These are phyloP conservation scores for Antrozous pallidus DNA, from an alignment of 2,797 vertebrate species.

Conservation along the genomic window DNA sequence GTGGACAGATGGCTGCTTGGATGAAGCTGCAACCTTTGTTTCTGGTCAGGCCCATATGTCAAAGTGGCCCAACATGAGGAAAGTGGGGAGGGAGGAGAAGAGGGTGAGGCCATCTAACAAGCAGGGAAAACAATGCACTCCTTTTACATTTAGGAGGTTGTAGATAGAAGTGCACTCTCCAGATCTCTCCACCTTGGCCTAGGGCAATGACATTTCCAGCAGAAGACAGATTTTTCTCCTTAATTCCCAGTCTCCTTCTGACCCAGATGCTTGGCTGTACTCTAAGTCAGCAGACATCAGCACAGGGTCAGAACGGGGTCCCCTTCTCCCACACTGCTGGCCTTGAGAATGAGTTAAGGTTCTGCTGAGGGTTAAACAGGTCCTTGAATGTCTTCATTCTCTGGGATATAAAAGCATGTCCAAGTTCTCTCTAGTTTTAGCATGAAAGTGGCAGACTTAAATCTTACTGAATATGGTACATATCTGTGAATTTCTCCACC, in stretches of 20 bases:
- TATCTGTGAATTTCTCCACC: conserved; percentile 16
- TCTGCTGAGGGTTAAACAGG: not conserved
- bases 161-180: not conserved
- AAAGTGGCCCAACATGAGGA: conserved; percentile 1
- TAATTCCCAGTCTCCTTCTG: not conserved
- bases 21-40: conserved; percentile 59
- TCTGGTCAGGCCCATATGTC: conserved; percentile 48
- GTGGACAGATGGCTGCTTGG: conserved; percentile 61
- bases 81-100: not conserved
- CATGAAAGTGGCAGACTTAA: not conserved
- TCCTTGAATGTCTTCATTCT: not conserved
- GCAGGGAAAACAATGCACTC: not conserved
- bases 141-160: not conserved
- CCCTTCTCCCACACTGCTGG: fast-evolving
- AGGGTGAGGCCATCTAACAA: not conserved
- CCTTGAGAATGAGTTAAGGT: not conserved
- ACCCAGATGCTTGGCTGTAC: not conserved
- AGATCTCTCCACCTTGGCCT: not conserved
- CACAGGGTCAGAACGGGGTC: not conserved
- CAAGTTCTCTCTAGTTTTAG: not conserved
- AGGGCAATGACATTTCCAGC: not conserved
- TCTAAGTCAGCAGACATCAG: not conserved
- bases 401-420: not conserved
- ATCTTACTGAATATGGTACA: not conserved
- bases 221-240: not conserved